These are phyloP conservation scores for Ptychodera flava DNA, from an alignment of 35 echinoderm and acorn worm species.

Conservation along the genomic window DNA sequence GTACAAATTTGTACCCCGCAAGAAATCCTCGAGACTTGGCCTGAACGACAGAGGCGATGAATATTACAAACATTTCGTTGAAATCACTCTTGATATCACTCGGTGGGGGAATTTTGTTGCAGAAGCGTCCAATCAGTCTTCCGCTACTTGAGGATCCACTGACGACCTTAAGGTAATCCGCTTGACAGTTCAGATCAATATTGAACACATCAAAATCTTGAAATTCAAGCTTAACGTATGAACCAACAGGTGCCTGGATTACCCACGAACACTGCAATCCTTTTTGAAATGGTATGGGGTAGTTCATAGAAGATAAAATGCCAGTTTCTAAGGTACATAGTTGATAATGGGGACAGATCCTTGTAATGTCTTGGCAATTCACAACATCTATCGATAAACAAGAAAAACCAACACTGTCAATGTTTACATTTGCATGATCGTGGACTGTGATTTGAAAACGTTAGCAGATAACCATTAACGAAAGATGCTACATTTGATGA, in stretches of 20 bases:
- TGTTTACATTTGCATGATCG: too few relatives aligned
- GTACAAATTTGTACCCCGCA: too few relatives aligned
- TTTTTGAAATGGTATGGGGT: not conserved
- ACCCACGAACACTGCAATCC: not conserved
- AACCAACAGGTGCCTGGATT: not conserved
- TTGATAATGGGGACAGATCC: not conserved
- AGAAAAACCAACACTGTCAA: too few relatives aligned
- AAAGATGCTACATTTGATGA: too few relatives aligned
- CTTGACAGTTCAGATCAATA: not conserved
- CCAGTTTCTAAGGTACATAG: not conserved
- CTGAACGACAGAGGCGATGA: too few relatives aligned
- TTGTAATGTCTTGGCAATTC: not conserved
- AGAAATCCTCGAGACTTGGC: too few relatives aligned
- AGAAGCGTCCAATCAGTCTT: not conserved
- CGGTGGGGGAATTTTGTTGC: not conserved
- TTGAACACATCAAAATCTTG: not conserved
- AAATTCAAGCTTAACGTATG: not conserved
- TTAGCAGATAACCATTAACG: too few relatives aligned
- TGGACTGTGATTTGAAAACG: too few relatives aligned
- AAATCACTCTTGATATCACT: not conserved
- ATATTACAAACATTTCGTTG: not conserved
- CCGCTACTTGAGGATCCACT: not conserved
- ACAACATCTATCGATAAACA: not conserved
- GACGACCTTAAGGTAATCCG: not conserved
- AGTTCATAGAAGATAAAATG: not conserved